A percentile compares a stretch with the other conserved stretches of the same genome.
Conservation (phyloP, 2,888 invertebrate species). For the Ectobius pallidus region DNA sequence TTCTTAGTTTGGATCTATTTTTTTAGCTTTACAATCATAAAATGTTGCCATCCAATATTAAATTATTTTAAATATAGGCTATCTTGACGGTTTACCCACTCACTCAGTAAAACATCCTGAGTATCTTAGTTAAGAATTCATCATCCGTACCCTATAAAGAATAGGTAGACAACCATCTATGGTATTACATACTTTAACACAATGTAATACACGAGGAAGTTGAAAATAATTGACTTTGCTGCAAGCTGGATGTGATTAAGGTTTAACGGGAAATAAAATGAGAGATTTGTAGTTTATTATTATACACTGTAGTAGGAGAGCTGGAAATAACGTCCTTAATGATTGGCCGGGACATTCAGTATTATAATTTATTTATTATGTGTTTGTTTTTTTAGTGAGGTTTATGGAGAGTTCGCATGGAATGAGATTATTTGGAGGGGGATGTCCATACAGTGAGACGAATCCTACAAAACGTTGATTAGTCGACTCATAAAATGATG, state of each 20-base stretch:
- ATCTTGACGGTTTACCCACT: too few species aligned
- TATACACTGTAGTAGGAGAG: background rate
- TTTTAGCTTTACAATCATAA: too few species aligned
- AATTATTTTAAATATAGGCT: too few species aligned
- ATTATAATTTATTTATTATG: background rate
- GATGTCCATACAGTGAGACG: background rate
- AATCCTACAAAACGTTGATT: background rate
- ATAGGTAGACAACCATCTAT: too few species aligned
- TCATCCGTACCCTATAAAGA: too few species aligned
- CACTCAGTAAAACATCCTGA: too few species aligned
- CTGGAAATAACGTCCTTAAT: background rate
- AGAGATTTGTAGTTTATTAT: constrained; percentile 21
- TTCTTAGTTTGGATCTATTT: too few species aligned
- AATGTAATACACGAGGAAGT: background rate
- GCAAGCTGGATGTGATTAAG: background rate
- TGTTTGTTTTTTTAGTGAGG: background rate
- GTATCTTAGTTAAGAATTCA: too few species aligned
- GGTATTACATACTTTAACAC: too few species aligned
- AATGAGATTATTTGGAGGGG: background rate
- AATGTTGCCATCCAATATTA: too few species aligned
- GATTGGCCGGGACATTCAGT: background rate
- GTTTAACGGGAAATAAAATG: background rate
- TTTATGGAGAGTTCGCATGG: background rate
- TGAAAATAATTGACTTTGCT: background rate
- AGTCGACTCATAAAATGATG: constrained; percentile 11